A percentile compares a stretch with the other conserved stretches of the same genome.
Conservation (phyloP, 2,113 vertebrate genomes). For the Pseudonaja textilis region DNA sequence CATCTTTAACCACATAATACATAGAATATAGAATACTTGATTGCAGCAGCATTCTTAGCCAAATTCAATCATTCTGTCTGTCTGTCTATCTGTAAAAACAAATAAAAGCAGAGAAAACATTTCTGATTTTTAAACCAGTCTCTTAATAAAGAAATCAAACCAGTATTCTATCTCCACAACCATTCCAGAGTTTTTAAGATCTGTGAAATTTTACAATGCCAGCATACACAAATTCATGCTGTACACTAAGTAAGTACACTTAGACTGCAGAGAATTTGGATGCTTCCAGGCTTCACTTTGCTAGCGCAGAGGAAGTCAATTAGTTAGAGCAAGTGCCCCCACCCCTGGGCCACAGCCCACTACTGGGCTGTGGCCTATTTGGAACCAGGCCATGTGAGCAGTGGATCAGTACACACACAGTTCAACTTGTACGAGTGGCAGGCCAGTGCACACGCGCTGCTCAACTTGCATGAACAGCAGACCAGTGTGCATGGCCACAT, state of each 20-base stretch:
- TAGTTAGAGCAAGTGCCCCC: not conserved
- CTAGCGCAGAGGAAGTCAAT: not conserved
- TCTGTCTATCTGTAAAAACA: not conserved
- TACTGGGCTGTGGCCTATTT: not conserved
- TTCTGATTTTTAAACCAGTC: not conserved
- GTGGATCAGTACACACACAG: not conserved
- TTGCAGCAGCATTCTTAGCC: not conserved
- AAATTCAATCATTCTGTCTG: not conserved
- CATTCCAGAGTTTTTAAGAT: not conserved
- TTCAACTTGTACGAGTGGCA: not conserved
- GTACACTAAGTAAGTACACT: not conserved
- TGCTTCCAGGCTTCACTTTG: not conserved
- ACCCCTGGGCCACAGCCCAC: not conserved
- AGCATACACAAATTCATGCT: not conserved
- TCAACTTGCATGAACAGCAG: not conserved
- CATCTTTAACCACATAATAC: not conserved
- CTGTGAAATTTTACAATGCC: not conserved
- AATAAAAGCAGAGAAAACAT: not conserved
- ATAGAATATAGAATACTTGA: not conserved
- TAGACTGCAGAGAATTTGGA: not conserved
- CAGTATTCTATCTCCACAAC: not conserved
- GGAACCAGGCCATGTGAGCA: not conserved
- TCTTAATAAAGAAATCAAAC: not conserved
- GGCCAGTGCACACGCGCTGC: not conserved
- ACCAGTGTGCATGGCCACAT: not conserved